These are phyloP conservation scores for Drosophila anomelani DNA, from an alignment of 2,888 invertebrate species.

Conservation along the genomic window DNA sequence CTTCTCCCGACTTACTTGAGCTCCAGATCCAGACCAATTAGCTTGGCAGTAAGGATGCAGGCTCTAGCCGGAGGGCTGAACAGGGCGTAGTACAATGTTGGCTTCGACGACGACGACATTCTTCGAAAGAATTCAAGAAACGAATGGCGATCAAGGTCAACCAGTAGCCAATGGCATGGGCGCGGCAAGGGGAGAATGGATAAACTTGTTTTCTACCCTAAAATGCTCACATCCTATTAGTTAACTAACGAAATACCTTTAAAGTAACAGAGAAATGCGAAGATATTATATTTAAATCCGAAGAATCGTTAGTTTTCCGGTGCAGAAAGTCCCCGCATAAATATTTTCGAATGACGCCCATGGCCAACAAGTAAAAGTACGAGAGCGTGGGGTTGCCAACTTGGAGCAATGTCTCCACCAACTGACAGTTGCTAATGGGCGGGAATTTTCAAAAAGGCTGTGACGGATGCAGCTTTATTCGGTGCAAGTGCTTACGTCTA, in stretches of 20 bases:
- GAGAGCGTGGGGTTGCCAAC: constrained; percentile 11
- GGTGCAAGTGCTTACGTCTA: constrained; percentile 13
- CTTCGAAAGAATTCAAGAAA: constrained; percentile 13
- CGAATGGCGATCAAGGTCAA: constrained; percentile 31
- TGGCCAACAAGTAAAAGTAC: constrained; percentile 6
- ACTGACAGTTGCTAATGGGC: constrained; percentile 15
- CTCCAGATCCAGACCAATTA: constrained; percentile 84
- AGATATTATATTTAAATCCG: no score
- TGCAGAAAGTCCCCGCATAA: neutral
- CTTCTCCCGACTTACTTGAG: constrained; percentile 70
- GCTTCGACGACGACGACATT: constrained; percentile 75
- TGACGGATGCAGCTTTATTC: constrained; percentile 11
- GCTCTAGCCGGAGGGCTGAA: constrained; percentile 85
- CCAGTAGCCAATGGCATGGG: constrained; percentile 6
- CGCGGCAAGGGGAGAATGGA: neutral
- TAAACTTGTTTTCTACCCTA: neutral
- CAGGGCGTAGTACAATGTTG: constrained; percentile 83
- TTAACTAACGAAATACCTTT: neutral
- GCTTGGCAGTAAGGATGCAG: constrained; percentile 85
- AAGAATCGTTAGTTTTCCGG: neutral
- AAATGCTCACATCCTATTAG: no score
- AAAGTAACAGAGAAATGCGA: neutral
- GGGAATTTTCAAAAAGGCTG: constrained; percentile 14
- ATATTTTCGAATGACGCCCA: neutral
- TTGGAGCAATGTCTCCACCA: neutral